phyloP scores from a whole-genome alignment of 2,113 vertebrate genomes.

The Laterallus jamaicensis region DNA sequence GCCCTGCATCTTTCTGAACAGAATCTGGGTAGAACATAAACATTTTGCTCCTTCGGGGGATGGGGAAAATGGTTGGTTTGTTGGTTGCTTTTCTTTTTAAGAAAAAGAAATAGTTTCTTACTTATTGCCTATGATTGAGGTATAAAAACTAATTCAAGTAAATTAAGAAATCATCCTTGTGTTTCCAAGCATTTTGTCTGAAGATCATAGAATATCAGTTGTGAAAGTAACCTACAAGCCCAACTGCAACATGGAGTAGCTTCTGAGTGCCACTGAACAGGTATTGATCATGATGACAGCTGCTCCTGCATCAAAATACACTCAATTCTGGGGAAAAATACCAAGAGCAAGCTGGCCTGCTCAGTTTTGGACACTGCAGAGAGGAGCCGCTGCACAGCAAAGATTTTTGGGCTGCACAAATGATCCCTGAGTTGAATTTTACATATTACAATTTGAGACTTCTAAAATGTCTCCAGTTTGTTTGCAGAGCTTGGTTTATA shows the following conservation, averaged over 20 bases:
- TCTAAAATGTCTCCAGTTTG: slow-evolving; percentile 17
- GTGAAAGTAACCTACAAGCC: neutral
- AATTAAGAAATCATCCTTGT: neutral
- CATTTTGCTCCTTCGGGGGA: neutral
- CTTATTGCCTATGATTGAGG: fast-evolving
- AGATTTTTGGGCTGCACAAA: neutral
- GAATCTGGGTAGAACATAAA: neutral
- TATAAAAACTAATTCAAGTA: neutral
- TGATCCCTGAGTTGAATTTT: neutral
- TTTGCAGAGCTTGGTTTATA: slow-evolving; percentile 40
- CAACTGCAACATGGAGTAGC: neutral
- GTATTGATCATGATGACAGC: neutral
- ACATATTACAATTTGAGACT: neutral
- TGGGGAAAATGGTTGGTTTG: neutral
- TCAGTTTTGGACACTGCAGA: neutral
- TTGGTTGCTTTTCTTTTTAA: neutral
- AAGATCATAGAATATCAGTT: neutral
- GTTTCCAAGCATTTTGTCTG: neutral
- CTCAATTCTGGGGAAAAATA: neutral
- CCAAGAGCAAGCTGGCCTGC: neutral
- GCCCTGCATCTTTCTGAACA: neutral
- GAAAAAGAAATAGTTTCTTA: neutral
- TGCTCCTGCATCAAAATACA: neutral
- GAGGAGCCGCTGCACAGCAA: neutral
- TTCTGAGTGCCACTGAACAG: neutral